A percentile compares a stretch with the other conserved stretches of the same genome.
Conservation (phyloP, 2,797 vertebrate genomes). For the Hoplostethus atlanticus region DNA sequence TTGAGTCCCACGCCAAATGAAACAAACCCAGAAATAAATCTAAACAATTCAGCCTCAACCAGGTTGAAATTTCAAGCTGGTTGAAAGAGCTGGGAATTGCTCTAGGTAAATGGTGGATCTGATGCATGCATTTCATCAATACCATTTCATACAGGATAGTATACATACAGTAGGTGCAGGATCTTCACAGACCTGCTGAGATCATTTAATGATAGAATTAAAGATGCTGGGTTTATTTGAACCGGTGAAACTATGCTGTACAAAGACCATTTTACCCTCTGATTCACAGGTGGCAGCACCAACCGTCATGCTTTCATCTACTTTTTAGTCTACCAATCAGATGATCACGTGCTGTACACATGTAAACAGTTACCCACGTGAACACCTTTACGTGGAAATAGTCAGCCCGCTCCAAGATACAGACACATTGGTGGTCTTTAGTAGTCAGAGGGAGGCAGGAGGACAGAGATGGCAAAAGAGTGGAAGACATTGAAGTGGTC, state of each 20-base stretch:
- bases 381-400: too few species aligned
- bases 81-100: conserved; percentile 9
- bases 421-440: too few species aligned
- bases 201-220: not conserved
- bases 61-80: conserved; percentile 12
- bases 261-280: not conserved
- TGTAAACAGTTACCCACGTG: too few species aligned
- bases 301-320: not conserved
- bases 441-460: conserved; percentile 28
- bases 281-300: conserved; percentile 28
- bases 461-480: conserved; percentile 47
- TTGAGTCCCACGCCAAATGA: conserved; percentile 54
- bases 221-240: too few species aligned
- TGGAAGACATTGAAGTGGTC: conserved; percentile 50
- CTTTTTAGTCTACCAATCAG: conserved; percentile 38
- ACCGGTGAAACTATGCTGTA: too few species aligned
- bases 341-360: conserved; percentile 22
- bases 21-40: not conserved
- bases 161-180: too few species aligned
- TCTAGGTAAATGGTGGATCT: conserved; percentile 46
- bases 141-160: too few species aligned
- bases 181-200: not conserved
- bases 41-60: conserved; percentile 18
- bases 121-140: conserved; percentile 36
- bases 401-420: not conserved